Evolutionary conservation across 1,140 invertebrate species (phyloP).

Genomic region (Glossosoma conforme): DNA sequence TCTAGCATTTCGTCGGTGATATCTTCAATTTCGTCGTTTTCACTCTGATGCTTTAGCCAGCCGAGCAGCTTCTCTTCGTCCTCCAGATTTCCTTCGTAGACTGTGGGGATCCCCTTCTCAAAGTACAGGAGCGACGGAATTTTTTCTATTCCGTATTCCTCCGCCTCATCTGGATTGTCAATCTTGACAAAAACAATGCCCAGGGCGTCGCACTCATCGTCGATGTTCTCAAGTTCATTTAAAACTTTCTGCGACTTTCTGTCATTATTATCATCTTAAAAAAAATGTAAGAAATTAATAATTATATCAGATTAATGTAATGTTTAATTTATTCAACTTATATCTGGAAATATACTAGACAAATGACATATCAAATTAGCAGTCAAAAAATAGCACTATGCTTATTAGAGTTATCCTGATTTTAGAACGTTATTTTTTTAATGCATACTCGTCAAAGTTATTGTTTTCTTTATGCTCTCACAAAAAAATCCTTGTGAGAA

Average conservation of each 20-base stretch:
- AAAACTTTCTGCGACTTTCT: slow-evolving; percentile 80
- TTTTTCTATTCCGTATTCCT: slow-evolving; percentile 87
- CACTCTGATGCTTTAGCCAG: slow-evolving; percentile 81
- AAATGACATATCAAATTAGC: slow-evolving; percentile 17
- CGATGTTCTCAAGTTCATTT: slow-evolving; percentile 89
- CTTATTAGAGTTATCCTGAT: no score
- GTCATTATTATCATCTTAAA: slow-evolving; percentile 85
- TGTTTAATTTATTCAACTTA: slow-evolving; percentile 1
- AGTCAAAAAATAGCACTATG: slow-evolving; percentile 18
- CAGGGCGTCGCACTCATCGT: slow-evolving; percentile 86
- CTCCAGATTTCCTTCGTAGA: slow-evolving; percentile 86
- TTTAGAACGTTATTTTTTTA: no score
- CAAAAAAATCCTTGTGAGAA: no score
- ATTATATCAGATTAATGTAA: not conserved
- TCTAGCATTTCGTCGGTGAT: slow-evolving; percentile 93
- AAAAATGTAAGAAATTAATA: slow-evolving; percentile 18
- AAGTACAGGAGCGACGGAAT: slow-evolving; percentile 83
- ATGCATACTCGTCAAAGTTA: no score
- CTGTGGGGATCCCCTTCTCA: slow-evolving; percentile 82
- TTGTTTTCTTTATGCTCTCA: no score
- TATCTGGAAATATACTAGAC: slow-evolving; percentile 5
- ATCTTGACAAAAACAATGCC: slow-evolving; percentile 90
- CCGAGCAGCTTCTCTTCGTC: slow-evolving; percentile 85
- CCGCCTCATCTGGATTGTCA: slow-evolving; percentile 83
- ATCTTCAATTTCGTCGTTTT: slow-evolving; percentile 89